phyloP scores from a whole-genome alignment of 2,797 vertebrate genomes.

The Pantherophis alleghaniensis region DNA sequence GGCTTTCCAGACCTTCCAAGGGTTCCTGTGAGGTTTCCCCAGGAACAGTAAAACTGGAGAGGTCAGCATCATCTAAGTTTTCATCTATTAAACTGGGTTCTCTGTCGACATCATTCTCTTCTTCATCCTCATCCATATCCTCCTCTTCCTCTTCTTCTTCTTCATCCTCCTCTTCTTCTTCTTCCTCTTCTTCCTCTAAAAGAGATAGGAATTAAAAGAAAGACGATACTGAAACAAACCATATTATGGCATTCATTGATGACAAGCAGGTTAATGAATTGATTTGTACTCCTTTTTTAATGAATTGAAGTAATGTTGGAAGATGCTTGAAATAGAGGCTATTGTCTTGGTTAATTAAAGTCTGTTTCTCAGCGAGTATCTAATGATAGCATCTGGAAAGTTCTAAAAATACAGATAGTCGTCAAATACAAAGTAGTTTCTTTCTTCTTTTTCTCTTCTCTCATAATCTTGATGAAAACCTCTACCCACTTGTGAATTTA shows the following conservation, averaged over 20 bases:
- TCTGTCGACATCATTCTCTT: slow-evolving; percentile 80
- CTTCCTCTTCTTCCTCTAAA: slow-evolving; percentile 74
- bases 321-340: background rate
- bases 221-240: slow-evolving; percentile 9
- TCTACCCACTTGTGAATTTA: background rate
- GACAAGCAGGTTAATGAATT: background rate
- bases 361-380: background rate
- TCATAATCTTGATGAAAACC: background rate
- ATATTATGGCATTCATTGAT: background rate
- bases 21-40: slow-evolving; percentile 73
- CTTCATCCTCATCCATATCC: slow-evolving; percentile 82
- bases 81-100: slow-evolving; percentile 82
- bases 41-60: slow-evolving; percentile 70
- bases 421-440: background rate
- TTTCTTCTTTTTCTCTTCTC: background rate
- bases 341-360: background rate
- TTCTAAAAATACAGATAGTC: background rate
- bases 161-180: slow-evolving; percentile 79
- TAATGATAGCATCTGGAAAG: background rate
- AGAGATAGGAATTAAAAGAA: slow-evolving; percentile 41
- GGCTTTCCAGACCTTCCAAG: slow-evolving; percentile 73
- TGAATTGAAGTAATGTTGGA: background rate
- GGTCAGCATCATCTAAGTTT: slow-evolving; percentile 79
- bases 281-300: background rate
- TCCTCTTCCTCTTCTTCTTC: slow-evolving; percentile 83